Conservation (phyloP, 2,113 vertebrate species). For the Plectropomus leopardus region DNA sequence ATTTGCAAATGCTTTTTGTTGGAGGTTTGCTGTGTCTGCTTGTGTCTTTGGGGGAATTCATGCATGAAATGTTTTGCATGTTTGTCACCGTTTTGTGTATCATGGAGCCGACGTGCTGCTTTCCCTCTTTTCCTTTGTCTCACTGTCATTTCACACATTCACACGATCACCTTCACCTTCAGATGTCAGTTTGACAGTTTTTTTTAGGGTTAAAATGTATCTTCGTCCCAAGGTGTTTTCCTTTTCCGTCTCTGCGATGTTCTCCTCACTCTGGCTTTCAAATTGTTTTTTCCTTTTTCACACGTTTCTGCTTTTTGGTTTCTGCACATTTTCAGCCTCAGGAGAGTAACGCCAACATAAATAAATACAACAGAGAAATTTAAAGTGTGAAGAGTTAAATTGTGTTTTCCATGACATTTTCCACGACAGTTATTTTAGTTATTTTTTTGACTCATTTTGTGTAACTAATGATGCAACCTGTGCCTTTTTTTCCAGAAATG, state of each 20-base stretch:
- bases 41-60: slow-evolving; percentile 35
- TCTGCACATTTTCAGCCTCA: neutral
- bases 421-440: neutral
- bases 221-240: neutral
- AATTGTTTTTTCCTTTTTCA: slow-evolving; percentile 29
- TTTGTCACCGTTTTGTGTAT: neutral
- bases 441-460: slow-evolving; percentile 8
- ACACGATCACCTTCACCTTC: neutral
- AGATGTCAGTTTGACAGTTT: neutral
- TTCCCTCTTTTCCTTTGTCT: slow-evolving; percentile 8
- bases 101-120: neutral
- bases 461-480: slow-evolving; percentile 43
- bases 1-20: slow-evolving; percentile 56
- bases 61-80: slow-evolving; percentile 63
- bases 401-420: neutral
- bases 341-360: neutral
- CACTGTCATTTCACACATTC: slow-evolving; percentile 13
- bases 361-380: neutral
- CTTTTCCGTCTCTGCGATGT: slow-evolving; percentile 2
- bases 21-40: slow-evolving; percentile 30
- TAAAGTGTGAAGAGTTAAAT: neutral
- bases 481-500: slow-evolving; percentile 72
- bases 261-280: slow-evolving; percentile 32
- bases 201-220: slow-evolving; percentile 5
- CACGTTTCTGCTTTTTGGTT: neutral